A percentile compares a stretch with the other conserved stretches of the same genome.
Conservation (phyloP, 2,113 vertebrate genomes). For the Numida meleagris region DNA sequence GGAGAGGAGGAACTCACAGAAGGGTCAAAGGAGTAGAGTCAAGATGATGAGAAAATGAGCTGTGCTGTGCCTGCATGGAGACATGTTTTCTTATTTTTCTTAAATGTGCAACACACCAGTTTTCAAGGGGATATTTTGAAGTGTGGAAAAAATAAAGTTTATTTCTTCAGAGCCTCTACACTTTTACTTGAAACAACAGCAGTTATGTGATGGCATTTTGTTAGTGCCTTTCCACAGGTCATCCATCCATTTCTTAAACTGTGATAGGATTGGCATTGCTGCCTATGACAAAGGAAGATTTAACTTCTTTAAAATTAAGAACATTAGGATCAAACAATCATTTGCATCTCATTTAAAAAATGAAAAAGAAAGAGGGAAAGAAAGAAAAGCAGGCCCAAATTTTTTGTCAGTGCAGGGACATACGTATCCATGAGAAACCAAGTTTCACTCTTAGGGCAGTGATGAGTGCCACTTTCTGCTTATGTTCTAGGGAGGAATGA, state of each 20-base stretch:
- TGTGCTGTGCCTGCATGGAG: background rate
- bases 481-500: constrained; percentile 87
- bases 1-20: background rate
- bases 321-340: background rate
- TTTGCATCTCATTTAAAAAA: background rate
- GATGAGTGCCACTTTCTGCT: constrained; percentile 18
- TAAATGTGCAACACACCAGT: background rate
- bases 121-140: background rate
- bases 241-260: background rate
- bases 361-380: background rate
- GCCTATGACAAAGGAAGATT: background rate
- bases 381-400: background rate
- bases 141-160: background rate
- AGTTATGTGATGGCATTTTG: background rate
- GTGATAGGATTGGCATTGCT: background rate
- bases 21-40: background rate
- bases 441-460: background rate
- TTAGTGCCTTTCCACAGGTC: background rate
- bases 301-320: background rate
- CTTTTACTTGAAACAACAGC: background rate
- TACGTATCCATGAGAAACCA: background rate
- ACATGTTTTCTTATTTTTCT: background rate
- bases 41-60: background rate
- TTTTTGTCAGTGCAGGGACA: background rate
- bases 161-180: background rate